Conservation (phyloP, 2,797 vertebrate species). For the Poecilia wingei region DNA sequence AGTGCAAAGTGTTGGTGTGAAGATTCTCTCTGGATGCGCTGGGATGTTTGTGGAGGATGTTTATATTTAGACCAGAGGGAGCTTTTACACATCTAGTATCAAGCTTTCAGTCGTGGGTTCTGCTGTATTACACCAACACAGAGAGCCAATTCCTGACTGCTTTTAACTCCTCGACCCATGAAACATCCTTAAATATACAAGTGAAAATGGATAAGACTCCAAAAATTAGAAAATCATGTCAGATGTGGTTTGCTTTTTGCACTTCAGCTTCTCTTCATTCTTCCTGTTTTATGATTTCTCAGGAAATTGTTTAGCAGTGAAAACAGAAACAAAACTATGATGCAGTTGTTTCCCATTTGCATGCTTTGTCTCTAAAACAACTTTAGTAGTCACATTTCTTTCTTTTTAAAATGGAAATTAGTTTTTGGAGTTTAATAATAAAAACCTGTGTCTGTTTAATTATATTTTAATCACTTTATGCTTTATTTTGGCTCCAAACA, state of each 20-base stretch:
- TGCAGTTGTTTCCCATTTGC: not conserved
- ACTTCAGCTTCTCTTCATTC: not conserved
- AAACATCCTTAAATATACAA: not conserved
- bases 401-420: not conserved
- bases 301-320: not conserved
- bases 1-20: conserved; percentile 4
- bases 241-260: not conserved
- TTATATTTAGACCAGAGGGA: conserved; percentile 12
- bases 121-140: not conserved
- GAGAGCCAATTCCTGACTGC: not conserved
- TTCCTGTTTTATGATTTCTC: not conserved
- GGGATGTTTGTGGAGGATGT: not conserved
- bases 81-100: not conserved
- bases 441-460: too few relatives aligned
- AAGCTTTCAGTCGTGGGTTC: not conserved
- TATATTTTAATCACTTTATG: not conserved
- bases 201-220: not conserved
- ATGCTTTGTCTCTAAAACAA: not conserved
- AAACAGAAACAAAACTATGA: not conserved
- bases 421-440: not conserved
- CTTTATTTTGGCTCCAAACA: not conserved
- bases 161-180: not conserved
- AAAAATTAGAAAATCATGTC: not conserved
- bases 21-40: conserved; percentile 4
- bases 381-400: not conserved